Evolutionary conservation across 1,140 invertebrate genomes (phyloP).

Genomic region (Ostrea edulis): DNA sequence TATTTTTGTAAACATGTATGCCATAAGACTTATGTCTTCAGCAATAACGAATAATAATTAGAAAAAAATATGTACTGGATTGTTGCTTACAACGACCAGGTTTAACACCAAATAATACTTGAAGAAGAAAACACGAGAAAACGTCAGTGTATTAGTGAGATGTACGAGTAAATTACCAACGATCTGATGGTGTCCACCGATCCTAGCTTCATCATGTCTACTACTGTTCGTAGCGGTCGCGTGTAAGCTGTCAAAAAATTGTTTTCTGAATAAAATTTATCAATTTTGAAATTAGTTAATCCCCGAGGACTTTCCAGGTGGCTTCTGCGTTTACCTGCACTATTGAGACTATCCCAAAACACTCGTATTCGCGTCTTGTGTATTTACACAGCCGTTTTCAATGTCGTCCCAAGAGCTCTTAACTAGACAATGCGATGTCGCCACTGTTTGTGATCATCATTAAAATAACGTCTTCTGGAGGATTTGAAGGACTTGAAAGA

Average conservation of each 20-base stretch:
- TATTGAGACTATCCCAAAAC: background rate
- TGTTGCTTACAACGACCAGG: too few species aligned
- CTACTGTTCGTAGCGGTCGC: background rate
- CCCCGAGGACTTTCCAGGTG: constrained; percentile 5
- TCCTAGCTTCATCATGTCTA: background rate
- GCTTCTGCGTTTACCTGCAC: constrained; percentile 22
- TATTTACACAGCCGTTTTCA: constrained; percentile 24
- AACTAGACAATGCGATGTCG: constrained; percentile 30
- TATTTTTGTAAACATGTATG: too few species aligned
- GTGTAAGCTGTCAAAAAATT: constrained; percentile 19
- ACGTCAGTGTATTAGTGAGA: too few species aligned
- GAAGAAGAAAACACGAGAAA: too few species aligned
- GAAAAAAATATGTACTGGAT: too few species aligned
- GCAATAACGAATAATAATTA: too few species aligned
- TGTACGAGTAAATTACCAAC: background rate
- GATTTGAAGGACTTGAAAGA: background rate
- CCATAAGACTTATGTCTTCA: too few species aligned
- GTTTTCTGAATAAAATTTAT: background rate
- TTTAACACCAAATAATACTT: too few species aligned
- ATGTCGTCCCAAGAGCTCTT: background rate
- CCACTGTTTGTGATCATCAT: constrained; percentile 11
- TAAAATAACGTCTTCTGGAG: background rate
- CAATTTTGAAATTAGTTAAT: background rate
- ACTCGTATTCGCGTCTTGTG: constrained; percentile 3
- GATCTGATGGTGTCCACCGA: background rate